Conservation (phyloP, 2,888 invertebrate genomes). For the Hypselothyrea guttata region DNA sequence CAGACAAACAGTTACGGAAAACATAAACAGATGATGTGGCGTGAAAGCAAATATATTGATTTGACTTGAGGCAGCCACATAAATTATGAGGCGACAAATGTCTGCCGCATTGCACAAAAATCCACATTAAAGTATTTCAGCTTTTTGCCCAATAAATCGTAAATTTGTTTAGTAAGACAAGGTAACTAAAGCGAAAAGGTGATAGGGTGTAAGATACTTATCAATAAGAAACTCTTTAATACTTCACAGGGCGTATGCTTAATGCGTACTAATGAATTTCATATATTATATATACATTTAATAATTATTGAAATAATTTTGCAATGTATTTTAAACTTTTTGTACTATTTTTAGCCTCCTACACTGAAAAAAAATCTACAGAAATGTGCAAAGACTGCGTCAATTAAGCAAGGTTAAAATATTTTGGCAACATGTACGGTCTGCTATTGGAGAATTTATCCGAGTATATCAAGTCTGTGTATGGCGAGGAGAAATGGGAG, state of each 20-base stretch:
- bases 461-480: constrained; percentile 95
- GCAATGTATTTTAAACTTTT: no score
- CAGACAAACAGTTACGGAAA: constrained; percentile 21
- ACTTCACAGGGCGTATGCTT: constrained; percentile 14
- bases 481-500: constrained; percentile 97
- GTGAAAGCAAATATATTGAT: constrained; percentile 24
- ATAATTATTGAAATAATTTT: no score
- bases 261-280: constrained; percentile 8
- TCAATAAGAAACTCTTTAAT: no score
- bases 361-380: neutral
- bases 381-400: constrained; percentile 13
- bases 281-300: no score
- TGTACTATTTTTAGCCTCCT: neutral
- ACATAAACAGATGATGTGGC: neutral
- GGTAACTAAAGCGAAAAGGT: constrained; percentile 52
- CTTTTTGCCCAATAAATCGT: constrained; percentile 11
- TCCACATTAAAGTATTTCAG: constrained; percentile 33
- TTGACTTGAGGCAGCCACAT: constrained; percentile 31
- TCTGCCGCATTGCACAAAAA: constrained; percentile 45
- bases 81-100: constrained; percentile 44
- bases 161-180: constrained; percentile 63
- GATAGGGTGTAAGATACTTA: no score
- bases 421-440: constrained; percentile 90
- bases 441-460: constrained; percentile 96
- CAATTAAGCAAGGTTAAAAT: constrained; percentile 3